Base-by-base conservation (phyloP, 2,888 invertebrate genomes). In the Lottia scabra region DNA sequence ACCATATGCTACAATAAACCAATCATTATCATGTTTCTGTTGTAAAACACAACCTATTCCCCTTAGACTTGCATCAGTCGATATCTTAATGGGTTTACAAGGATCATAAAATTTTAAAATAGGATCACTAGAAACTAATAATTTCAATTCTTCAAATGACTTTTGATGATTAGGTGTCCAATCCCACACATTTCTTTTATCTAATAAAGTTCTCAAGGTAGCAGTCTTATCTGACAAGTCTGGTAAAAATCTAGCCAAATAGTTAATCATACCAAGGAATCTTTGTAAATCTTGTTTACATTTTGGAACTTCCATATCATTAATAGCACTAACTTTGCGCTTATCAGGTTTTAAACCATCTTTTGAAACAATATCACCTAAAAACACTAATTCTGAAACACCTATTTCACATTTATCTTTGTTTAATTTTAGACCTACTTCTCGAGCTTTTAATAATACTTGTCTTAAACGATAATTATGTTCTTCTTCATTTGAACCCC, bases 1-100 rank as follows among this genome's bases (percentile, higher is more conserved):
- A 68, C 71, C 67, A 75, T 10, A n/a, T n/a, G 62, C 68, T 30
- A 76, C 71, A 44, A 68, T 71, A 26, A 27, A 23, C 66, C 72
- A 65, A 0, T 65, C 63, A 10, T 56, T 62, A 26, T 65, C 65
- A 45, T 73, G 66, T 56, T 65, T 65, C 16, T 73, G 73, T 27
- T 70, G 66, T 15, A 65, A 44, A 23, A 74, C 71, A 16, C 71
- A 67, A 16, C 74, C 74, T 12, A 67, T 45, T 26, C 74, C 74
- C 19, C 23, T 43, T 27, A 68, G 30, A 15, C 67, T 63, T n/a
- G 68, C 65, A 65, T 74, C 72, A 38, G 48, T 26, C 3, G 70
- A 62, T 12, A 67, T 67, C 46, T 71, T 70, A 6, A 70, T 70
- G 12, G 56, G 65, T 65, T 64, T 65, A 38, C 2, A 46, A 12